phyloP scores from a whole-genome alignment of 2,888 invertebrate genomes.

The Pelosia muscerda region DNA sequence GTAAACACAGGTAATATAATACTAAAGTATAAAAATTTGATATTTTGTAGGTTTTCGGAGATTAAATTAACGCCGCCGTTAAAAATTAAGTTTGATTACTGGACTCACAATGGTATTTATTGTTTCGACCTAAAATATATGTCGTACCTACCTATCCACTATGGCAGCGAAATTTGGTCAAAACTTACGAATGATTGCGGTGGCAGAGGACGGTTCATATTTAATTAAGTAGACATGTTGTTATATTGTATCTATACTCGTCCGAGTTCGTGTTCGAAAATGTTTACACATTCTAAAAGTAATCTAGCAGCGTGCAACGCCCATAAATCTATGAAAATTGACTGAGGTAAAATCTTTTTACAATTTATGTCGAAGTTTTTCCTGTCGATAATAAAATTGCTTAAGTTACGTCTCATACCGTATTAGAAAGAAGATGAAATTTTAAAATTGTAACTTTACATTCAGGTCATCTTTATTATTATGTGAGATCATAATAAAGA shows the following conservation, averaged over 20 bases:
- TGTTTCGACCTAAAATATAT: too few relatives aligned
- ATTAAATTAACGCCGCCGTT: too few relatives aligned
- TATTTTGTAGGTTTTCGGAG: too few relatives aligned
- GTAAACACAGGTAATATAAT: too few relatives aligned
- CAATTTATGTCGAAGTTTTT: conserved; percentile 13
- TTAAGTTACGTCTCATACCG: conserved; percentile 14
- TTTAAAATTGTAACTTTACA: too few relatives aligned
- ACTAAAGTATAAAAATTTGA: too few relatives aligned
- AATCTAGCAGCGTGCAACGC: neutral
- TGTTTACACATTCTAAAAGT: neutral
- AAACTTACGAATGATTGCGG: too few relatives aligned
- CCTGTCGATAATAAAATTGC: conserved; percentile 14
- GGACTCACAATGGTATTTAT: too few relatives aligned
- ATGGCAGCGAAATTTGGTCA: neutral
- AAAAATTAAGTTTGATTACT: too few relatives aligned
- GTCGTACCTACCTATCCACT: rapidly evolving
- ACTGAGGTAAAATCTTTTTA: conserved; percentile 9
- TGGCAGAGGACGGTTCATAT: neutral
- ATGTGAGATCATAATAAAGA: neutral
- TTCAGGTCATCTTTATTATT: too few relatives aligned
- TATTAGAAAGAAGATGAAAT: neutral
- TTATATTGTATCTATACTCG: neutral
- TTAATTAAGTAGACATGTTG: neutral
- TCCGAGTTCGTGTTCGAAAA: neutral
- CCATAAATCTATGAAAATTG: conserved; percentile 14